A percentile compares a stretch with the other conserved stretches of the same genome.
Evolutionary conservation across 2,888 invertebrate species (phyloP).

Genomic region (Alloplasta piceator): DNA sequence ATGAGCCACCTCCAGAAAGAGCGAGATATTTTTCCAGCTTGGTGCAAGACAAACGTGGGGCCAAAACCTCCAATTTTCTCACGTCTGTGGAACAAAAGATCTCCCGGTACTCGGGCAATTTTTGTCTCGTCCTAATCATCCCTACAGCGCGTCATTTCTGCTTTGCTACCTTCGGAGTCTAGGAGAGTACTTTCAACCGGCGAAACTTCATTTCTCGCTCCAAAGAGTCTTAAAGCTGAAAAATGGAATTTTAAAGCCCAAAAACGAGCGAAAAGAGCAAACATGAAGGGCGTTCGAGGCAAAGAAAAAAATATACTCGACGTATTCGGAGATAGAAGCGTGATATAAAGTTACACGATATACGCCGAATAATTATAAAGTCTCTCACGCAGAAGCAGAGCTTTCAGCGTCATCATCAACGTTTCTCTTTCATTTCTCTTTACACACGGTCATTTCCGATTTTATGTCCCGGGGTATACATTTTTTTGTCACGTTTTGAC

Average conservation of each 20-base stretch:
- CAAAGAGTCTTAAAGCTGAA: neutral
- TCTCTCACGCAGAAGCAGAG: slow-evolving; percentile 30
- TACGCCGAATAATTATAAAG: slow-evolving; percentile 37
- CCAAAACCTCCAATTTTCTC: too few relatives aligned
- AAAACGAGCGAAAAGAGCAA: neutral
- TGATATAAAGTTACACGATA: slow-evolving; percentile 26
- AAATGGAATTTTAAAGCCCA: slow-evolving; percentile 14
- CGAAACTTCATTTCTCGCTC: slow-evolving; percentile 16
- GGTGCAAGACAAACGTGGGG: slow-evolving; percentile 12
- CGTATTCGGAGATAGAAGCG: slow-evolving; percentile 19
- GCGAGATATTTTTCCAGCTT: slow-evolving; percentile 22
- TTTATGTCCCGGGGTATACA: too few relatives aligned
- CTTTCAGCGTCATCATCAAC: neutral
- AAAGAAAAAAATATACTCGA: neutral
- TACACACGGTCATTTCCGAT: neutral
- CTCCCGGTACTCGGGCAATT: neutral
- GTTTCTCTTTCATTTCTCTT: neutral
- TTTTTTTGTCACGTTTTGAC: too few relatives aligned
- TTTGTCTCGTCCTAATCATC: neutral
- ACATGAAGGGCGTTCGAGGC: slow-evolving; percentile 9
- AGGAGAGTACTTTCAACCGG: slow-evolving; percentile 10
- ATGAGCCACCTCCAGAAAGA: neutral
- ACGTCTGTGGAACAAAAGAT: neutral
- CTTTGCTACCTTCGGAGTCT: neutral
- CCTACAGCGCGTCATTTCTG: neutral